Conservation (phyloP, 2,888 invertebrate species). For the Hyposoter dolosus region DNA sequence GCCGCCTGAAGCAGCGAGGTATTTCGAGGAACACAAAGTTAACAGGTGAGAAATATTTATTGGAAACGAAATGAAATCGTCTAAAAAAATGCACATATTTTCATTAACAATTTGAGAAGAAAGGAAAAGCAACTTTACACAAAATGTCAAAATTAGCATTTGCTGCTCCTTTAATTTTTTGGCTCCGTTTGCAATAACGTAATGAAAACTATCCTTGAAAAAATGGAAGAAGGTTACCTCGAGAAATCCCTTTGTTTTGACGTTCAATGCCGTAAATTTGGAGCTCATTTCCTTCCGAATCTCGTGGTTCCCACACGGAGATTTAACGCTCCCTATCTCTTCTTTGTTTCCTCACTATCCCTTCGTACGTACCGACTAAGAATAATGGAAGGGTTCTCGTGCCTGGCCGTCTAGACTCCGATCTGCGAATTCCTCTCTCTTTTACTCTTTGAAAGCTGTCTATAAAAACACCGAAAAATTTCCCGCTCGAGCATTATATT, state of each 20-base stretch:
- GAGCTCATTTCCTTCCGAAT: slow-evolving; percentile 61
- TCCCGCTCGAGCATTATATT: slow-evolving; percentile 79
- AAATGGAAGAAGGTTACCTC: not conserved
- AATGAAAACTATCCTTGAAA: no score
- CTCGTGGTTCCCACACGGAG: slow-evolving; percentile 73
- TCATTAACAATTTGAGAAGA: no score
- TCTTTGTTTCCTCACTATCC: slow-evolving; percentile 67
- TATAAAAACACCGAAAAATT: slow-evolving; percentile 76
- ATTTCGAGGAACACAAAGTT: slow-evolving; percentile 92
- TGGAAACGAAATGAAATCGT: not conserved
- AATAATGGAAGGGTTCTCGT: slow-evolving; percentile 78
- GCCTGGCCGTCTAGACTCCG: slow-evolving; percentile 80
- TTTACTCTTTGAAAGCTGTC: slow-evolving; percentile 61
- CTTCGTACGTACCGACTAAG: slow-evolving; percentile 63
- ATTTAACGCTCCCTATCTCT: slow-evolving; percentile 51
- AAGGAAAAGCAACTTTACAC: not conserved
- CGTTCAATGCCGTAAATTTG: slow-evolving; percentile 56
- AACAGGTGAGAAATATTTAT: slow-evolving; percentile 88
- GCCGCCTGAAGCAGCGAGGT: slow-evolving; percentile 90
- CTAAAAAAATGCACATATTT: no score
- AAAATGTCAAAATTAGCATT: not conserved
- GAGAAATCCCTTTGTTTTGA: slow-evolving; percentile 2
- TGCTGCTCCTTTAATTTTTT: not conserved
- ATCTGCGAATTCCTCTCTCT: slow-evolving; percentile 56
- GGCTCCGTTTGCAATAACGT: not conserved